Percentiles rank a stretch among this genome's conserved stretches.
Evolutionary conservation across 2,797 vertebrate genomes (phyloP).

Genomic region (Monodelphis domestica): DNA sequence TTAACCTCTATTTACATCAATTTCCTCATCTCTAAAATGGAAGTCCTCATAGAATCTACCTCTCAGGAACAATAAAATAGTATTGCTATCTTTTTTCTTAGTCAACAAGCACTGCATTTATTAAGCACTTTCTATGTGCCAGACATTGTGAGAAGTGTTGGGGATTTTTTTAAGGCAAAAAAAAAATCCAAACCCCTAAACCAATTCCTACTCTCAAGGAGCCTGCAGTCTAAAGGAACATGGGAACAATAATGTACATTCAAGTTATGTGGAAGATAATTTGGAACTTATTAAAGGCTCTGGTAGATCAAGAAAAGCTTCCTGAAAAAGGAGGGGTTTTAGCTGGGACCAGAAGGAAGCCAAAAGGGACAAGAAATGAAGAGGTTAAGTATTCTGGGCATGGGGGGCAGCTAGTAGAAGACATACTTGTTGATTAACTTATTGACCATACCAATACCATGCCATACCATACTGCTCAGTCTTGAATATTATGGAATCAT

Average conservation of each 20-base stretch:
- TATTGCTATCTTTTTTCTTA: too few species aligned
- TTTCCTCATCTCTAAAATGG: not conserved
- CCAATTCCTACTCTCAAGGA: not conserved
- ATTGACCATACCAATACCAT: too few species aligned
- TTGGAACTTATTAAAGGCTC: not conserved
- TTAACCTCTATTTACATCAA: not conserved
- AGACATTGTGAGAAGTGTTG: not conserved
- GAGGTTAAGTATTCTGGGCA: not conserved
- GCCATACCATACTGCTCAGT: not conserved
- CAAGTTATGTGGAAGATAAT: too few species aligned
- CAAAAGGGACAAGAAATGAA: not conserved
- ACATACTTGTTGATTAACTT: not conserved
- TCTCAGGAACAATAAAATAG: not conserved
- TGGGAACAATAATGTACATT: not conserved
- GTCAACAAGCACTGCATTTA: not conserved
- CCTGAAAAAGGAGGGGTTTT: not conserved
- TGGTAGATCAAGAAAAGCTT: not conserved
- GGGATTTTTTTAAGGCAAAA: not conserved
- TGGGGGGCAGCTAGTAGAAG: not conserved
- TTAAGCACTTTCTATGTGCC: not conserved
- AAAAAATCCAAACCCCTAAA: not conserved
- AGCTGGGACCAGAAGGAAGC: not conserved
- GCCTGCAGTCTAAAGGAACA: not conserved
- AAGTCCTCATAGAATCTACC: not conserved
- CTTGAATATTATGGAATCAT: not conserved